Evolutionary conservation across 1,140 invertebrate genomes (phyloP), one percentile per base, ranked within the genome.

Genomic region (Micrasema longulum): DNA sequence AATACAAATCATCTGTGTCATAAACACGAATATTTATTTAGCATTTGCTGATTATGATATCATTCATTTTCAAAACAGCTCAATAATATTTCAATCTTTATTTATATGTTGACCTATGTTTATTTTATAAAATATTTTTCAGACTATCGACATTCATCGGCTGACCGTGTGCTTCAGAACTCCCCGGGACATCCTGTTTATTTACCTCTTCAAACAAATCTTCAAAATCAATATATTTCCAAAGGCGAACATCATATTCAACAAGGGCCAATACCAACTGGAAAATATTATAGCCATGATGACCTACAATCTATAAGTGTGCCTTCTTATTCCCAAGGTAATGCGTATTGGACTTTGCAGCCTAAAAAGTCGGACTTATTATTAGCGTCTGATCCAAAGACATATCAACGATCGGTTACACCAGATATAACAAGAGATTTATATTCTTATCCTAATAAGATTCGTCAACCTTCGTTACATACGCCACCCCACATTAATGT

Each of bases 391-490:
- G n/a, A 79, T 80, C 10, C 78, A 77, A 69, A 83, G 80, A 12
- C 75, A 53, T 82, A 82, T 16, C 85, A 87, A 71, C 78, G 86
- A n/a, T 87, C 85, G 18, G 81, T 87, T 22, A 88, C 87, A 0
- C 87, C 87, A 7, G 87, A 88, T 64, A 88, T 88, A 23, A 87
- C 86, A 1, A 81, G 86, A 64, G 86, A 84, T 35, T 78, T 88
- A 41, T 53, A 62, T 45, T 36, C 55, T 9, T 48, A 36, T 16
- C 41, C 68, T 1, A 41, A 47, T 23, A 57, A 57, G 14, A 10
- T 36, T 18, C 53, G 26, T 1, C 53, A 12, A n/a, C n/a, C 53
- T 36, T 57, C 20, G 11, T 4, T 38, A 57, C 53, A 35, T 14
- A n/a, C 53, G 4, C 10, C 18, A 16, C 31, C 26, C 16, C 18